A percentile compares a stretch with the other conserved stretches of the same genome.
Conservation (phyloP, 2,113 vertebrate species). For the Cranoglanis bouderius region DNA sequence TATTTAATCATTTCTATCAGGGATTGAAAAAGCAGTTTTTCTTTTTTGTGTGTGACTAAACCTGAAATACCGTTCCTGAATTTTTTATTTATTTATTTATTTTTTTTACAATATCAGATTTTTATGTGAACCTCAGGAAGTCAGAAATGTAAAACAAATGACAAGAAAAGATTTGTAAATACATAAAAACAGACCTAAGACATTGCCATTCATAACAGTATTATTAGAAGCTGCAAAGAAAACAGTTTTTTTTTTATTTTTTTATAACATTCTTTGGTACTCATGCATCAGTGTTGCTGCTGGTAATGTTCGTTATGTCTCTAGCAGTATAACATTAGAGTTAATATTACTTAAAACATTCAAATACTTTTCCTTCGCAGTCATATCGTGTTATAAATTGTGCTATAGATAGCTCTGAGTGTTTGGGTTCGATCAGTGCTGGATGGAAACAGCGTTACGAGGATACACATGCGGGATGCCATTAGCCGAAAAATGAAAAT, state of each 20-base stretch:
- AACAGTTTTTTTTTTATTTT: background rate
- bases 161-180: no score
- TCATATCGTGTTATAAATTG: background rate
- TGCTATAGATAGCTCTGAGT: background rate
- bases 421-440: background rate
- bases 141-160: background rate
- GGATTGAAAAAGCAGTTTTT: background rate
- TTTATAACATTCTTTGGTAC: background rate
- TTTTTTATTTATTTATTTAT: background rate
- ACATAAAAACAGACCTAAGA: no score
- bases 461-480: background rate
- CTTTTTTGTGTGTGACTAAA: background rate
- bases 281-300: background rate
- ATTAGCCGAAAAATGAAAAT: conserved; percentile 10
- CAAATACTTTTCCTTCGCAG: background rate
- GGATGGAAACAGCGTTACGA: conserved; percentile 12
- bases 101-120: background rate
- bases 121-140: background rate
- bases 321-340: background rate
- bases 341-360: background rate
- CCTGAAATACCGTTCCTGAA: background rate
- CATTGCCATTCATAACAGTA: background rate
- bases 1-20: background rate
- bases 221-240: background rate
- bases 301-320: background rate